Base-by-base conservation (phyloP, 2,113 vertebrate genomes). In the Oncorhynchus gorbuscha region DNA sequence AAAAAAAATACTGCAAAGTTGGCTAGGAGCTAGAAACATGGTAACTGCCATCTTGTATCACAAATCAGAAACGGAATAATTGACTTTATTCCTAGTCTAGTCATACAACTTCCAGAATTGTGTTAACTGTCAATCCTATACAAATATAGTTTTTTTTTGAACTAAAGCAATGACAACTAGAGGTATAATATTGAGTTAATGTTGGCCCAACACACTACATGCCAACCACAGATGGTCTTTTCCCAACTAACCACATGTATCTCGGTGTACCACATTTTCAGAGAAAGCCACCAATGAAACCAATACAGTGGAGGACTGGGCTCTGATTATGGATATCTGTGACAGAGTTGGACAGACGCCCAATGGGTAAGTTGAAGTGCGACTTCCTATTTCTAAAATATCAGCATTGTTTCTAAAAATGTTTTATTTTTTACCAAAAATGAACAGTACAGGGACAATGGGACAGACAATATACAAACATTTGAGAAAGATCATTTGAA, bases 211-310 rank as follows among this genome's bases (percentile, higher is more conserved):
- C n/a, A 72, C 16, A 26, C 69, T 76, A 62, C 78, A 55, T 79
- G 74, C 61, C 78, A 77, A 81, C 55, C 28, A 51, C 0, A n/a
- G 61, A 64, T n/a, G 26, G 0, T 26, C 1, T 12, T 30, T 2
- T 28, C 26, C 62, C 62, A 65, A 28, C 5, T 26, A 28, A 65
- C 16, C 75, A 71, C 74, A 70, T 82, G 12, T 80, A 7, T 83
- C 20, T 1, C 14, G 82, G 71, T 89, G 66, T 82, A 51, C 73
- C 76, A 85, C 71, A 71, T 85, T 92, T 91, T 1, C 45, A 99
- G 98, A 99, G 89, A 99, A 99, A 85, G 96, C 96, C 39, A 99
- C 98, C 35, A 97, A 95, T 94, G 98, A 99, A 85, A 96, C 89
- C 72, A 98, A 97, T 90, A 99, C 97, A 69, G 85, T 90, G 20